Evolutionary conservation across 2,888 invertebrate genomes (phyloP), one percentile per base, ranked within the genome.

Genomic region (Eudemis profundana): DNA sequence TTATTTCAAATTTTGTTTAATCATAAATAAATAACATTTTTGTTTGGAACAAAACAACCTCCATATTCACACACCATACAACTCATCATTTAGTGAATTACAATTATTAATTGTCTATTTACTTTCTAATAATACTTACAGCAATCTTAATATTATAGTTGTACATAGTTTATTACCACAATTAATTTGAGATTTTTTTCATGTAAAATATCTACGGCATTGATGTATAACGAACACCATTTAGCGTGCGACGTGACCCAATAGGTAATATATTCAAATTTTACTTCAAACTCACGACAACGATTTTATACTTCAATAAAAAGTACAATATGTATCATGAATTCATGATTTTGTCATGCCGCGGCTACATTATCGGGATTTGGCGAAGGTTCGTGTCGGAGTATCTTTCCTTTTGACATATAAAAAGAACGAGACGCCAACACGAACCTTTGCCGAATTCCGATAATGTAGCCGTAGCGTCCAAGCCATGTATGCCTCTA

Each of bases 1-100:
- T 66, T 87, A 84, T 95, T 93, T 78, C 93, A 91, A 92, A 92
- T 90, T 86, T 90, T 83, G 85, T 92, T 92, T 92, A 91, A 83
- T 92, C 89, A 92, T 90, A 91, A 92, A 92, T 92, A 92, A 92
- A 92, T 92, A 92, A 90, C 90, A 90, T 88, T 90, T 87, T 91
- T 86, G 90, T 91, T 90, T 90, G 90, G 83, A 92, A 91, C 92
- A 91, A 91, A 90, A 90, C 92, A 91, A 91, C 92, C 90, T 89
- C 90, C 87, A 85, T 86, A 88, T 88, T 90, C 92, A 90, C 90
- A 90, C 91, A 84, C 81, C 90, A 90, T 86, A 82, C 89, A 86
- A 81, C 85, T 85, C 87, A 72, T 86, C 89, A 86, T 86, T 85
- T 87, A 87, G 86, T 88, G 87, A 87, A 91, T 87, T 90, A 90